These are phyloP conservation scores for Meteorus cinctellus DNA, from an alignment of 2,888 invertebrate species.

Conservation along the genomic window DNA sequence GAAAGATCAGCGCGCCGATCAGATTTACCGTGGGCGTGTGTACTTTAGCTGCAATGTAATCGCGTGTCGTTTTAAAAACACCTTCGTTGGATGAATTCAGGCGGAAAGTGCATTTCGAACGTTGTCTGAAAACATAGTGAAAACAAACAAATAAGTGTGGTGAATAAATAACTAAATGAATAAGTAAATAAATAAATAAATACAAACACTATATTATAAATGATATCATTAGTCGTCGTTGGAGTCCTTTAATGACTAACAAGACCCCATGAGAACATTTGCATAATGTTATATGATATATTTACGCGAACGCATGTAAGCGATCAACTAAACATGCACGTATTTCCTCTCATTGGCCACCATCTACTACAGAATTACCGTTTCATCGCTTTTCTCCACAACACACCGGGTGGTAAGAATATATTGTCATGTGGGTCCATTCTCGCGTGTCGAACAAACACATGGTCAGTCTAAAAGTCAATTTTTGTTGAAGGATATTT, in stretches of 20 bases:
- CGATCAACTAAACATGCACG: background rate
- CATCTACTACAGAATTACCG: background rate
- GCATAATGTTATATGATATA: conserved; percentile 10
- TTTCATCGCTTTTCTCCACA: background rate
- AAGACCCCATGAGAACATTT: background rate
- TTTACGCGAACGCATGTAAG: background rate
- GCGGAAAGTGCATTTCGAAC: background rate
- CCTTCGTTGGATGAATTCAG: background rate
- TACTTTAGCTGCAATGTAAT: conserved; percentile 13
- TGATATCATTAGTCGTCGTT: conserved; percentile 19
- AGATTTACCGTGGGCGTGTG: conserved; percentile 31
- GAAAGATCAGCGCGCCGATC: conserved; percentile 26
- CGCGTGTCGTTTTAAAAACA: conserved; percentile 29
- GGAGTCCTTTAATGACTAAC: conserved; percentile 1
- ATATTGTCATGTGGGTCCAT: conserved; percentile 33
- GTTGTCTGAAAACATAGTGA: background rate
- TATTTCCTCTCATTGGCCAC: conserved; percentile 4
- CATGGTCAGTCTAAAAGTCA: conserved; percentile 11
- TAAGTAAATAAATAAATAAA: background rate
- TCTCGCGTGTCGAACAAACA: background rate
- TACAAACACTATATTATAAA: background rate
- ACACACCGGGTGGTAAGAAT: background rate
- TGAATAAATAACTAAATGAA: background rate
- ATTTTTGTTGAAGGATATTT: conserved; percentile 18
- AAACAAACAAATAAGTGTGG: background rate